A percentile compares a stretch with the other conserved stretches of the same genome.
These are phyloP conservation scores for Lasaia peninsularis DNA, from an alignment of 1,140 invertebrate genomes.

Conservation along the genomic window DNA sequence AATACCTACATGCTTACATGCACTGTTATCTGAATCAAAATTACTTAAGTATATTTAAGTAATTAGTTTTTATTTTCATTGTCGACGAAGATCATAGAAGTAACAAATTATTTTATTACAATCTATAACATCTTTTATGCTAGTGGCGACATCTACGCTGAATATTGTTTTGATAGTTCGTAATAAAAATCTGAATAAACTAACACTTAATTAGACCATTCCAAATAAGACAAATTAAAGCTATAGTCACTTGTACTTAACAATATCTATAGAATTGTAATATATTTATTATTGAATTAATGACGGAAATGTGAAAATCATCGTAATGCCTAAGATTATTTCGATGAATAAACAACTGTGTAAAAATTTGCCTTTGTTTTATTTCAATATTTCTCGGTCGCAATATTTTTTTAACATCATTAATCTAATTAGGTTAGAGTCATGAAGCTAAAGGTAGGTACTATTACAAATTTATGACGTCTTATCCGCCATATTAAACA, in stretches of 20 bases:
- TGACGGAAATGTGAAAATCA: conserved; percentile 39
- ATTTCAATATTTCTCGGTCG: not conserved
- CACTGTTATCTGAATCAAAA: too few relatives aligned
- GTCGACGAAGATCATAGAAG: too few relatives aligned
- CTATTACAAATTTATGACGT: too few relatives aligned
- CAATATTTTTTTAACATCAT: too few relatives aligned
- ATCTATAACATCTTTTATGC: not conserved
- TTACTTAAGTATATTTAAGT: too few relatives aligned
- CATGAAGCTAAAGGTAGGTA: too few relatives aligned
- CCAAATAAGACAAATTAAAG: conserved; percentile 17
- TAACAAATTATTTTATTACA: not conserved
- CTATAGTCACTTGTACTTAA: conserved; percentile 43
- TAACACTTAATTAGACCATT: conserved; percentile 3
- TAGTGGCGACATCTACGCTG: conserved; percentile 1
- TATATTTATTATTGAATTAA: conserved; percentile 66
- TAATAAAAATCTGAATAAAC: not conserved
- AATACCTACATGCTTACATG: too few relatives aligned
- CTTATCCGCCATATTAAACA: too few relatives aligned
- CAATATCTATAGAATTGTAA: conserved; percentile 57
- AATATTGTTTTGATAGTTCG: not conserved
- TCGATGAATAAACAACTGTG: conserved; percentile 67
- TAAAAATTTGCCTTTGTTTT: conserved; percentile 37
- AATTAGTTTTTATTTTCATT: too few relatives aligned
- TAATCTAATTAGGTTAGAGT: too few relatives aligned
- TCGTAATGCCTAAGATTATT: conserved; percentile 53